Conservation (phyloP, 2,797 vertebrate species). For the Trachurus trachurus region DNA sequence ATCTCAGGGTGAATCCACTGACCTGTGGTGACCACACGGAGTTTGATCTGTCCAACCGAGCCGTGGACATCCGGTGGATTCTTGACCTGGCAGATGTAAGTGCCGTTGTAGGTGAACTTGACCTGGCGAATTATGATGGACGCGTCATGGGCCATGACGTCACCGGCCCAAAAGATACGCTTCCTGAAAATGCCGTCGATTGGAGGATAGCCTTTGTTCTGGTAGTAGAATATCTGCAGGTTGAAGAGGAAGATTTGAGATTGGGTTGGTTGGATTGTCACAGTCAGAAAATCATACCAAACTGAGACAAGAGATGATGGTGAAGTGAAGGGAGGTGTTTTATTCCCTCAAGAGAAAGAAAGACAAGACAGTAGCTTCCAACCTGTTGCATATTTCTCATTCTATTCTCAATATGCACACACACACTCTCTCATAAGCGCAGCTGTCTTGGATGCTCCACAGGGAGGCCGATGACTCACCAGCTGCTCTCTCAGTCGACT, state of each 20-base stretch:
- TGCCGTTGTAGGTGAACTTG: conserved; percentile 92
- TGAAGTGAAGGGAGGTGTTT: conserved; percentile 15
- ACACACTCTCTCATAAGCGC: conserved; percentile 34
- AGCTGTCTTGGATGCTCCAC: conserved; percentile 52
- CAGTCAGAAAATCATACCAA: not conserved
- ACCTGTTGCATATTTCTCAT: conserved; percentile 39
- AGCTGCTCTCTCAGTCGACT: conserved; percentile 30
- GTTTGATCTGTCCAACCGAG: conserved; percentile 85
- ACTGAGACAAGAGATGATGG: not conserved
- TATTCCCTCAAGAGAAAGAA: conserved; percentile 20
- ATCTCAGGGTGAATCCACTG: conserved; percentile 9
- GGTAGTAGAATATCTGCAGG: conserved; percentile 91
- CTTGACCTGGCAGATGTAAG: conserved; percentile 93
- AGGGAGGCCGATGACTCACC: conserved; percentile 70
- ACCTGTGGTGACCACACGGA: conserved; percentile 90
- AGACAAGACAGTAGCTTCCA: conserved; percentile 10
- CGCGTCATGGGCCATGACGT: conserved; percentile 86
- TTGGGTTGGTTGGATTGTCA: conserved; percentile 4
- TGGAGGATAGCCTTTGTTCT: conserved; percentile 82
- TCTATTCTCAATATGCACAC: conserved; percentile 37
- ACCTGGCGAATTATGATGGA: conserved; percentile 90
- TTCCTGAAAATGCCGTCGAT: conserved; percentile 86
- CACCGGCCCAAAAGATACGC: conserved; percentile 89
- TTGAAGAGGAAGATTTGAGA: not conserved
- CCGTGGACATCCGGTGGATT: conserved; percentile 92